phyloP scores from a whole-genome alignment of 2,888 invertebrate genomes.

The Trachelus stipa region DNA sequence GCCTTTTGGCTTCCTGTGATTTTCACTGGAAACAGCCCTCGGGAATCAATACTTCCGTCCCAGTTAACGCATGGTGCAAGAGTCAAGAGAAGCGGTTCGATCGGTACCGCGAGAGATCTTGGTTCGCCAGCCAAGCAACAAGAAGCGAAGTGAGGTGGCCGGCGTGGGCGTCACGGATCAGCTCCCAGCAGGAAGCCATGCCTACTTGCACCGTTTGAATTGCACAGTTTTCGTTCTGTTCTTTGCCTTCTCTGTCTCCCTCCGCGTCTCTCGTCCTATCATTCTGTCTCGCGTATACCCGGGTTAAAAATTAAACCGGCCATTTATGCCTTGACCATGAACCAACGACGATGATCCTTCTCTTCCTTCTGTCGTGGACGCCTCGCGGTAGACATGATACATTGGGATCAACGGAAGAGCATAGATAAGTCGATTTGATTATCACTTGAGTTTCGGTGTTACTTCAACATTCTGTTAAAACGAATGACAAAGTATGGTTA shows the following conservation, averaged over 20 bases:
- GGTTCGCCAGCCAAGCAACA: conserved; percentile 17
- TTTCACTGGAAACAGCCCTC: not conserved
- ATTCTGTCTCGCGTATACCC: conserved; percentile 1
- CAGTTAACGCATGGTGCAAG: conserved; percentile 28
- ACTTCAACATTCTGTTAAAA: not conserved
- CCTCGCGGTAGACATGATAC: not conserved
- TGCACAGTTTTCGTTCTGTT: conserved; percentile 35
- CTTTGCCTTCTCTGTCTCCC: conserved; percentile 9
- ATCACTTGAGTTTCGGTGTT: not conserved
- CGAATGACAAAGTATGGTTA: not conserved
- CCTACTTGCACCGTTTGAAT: conserved; percentile 46
- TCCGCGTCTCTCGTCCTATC: not conserved
- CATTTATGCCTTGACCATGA: conserved; percentile 40
- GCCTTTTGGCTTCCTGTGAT: not conserved
- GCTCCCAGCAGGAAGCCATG: conserved; percentile 57
- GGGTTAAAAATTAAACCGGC: conserved; percentile 43
- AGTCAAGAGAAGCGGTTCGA: conserved; percentile 2
- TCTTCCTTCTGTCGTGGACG: conserved; percentile 18
- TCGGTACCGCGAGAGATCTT: conserved; percentile 3
- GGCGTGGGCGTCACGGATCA: conserved; percentile 59
- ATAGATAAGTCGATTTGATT: not conserved
- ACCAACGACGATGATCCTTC: conserved; percentile 25
- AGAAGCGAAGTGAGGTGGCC: conserved; percentile 37
- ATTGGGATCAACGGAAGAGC: not conserved
- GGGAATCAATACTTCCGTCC: conserved; percentile 34